phyloP scores from a whole-genome alignment of 2,888 invertebrate species.

The Acleris cristana region DNA sequence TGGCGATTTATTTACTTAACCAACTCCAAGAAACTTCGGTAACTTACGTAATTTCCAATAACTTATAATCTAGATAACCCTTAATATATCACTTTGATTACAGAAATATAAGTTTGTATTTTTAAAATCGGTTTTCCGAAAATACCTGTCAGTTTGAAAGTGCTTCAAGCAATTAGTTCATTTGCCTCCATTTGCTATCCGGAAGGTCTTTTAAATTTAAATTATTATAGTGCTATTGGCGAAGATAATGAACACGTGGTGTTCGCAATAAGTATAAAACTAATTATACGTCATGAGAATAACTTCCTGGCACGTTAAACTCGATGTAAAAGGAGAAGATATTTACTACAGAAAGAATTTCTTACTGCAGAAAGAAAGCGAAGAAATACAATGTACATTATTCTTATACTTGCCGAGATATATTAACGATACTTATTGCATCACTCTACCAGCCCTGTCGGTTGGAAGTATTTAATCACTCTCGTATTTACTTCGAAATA shows the following conservation, averaged over 20 bases:
- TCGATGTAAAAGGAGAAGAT: neutral
- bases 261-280: too few relatives aligned
- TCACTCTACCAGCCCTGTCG: too few relatives aligned
- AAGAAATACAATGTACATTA: neutral
- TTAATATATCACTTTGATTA: slow-evolving; percentile 8
- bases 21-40: slow-evolving; percentile 16
- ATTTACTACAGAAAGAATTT: neutral
- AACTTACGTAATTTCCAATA: slow-evolving; percentile 6
- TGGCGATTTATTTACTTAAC: slow-evolving; percentile 23
- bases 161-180: too few relatives aligned
- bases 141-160: too few relatives aligned
- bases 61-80: slow-evolving; percentile 24
- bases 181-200: too few relatives aligned
- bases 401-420: neutral
- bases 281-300: neutral
- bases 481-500: slow-evolving; percentile 9
- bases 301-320: neutral
- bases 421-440: neutral
- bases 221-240: too few relatives aligned
- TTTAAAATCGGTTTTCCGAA: too few relatives aligned
- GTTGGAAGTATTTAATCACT: slow-evolving; percentile 7
- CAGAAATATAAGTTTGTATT: neutral
- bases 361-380: neutral
- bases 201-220: too few relatives aligned
- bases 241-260: too few relatives aligned